phyloP scores from a whole-genome alignment of 2,888 invertebrate genomes.

The Diarsia brunnea region DNA sequence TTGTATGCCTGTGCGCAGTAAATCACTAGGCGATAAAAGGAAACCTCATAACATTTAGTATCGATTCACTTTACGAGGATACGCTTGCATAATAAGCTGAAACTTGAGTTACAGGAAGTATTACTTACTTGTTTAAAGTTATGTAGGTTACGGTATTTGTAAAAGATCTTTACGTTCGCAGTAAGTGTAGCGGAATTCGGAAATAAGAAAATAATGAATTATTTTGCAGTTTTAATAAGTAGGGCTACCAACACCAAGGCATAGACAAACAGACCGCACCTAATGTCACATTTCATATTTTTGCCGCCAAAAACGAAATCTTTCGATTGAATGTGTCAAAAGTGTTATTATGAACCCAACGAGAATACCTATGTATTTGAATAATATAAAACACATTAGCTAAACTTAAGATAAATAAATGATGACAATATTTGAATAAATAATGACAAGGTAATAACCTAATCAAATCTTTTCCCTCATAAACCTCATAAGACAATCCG shows the following conservation, averaged over 20 bases:
- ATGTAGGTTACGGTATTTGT: conserved; percentile 14
- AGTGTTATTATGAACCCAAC: neutral
- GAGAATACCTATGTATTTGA: neutral
- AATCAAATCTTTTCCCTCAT: conserved; percentile 28
- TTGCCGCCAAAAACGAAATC: conserved; percentile 11
- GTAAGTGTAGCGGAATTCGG: conserved; percentile 15
- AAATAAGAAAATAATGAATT: neutral
- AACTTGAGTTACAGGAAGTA: conserved; percentile 26
- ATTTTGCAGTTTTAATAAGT: conserved; percentile 1
- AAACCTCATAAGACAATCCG: conserved; percentile 32
- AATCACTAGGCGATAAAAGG: conserved; percentile 45
- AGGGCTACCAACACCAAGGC: neutral
- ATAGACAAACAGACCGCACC: neutral
- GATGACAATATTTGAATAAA: conserved; percentile 24
- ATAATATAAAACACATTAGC: conserved; percentile 1
- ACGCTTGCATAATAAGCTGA: conserved; percentile 30
- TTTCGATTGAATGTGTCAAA: neutral
- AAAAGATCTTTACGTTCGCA: conserved; percentile 4
- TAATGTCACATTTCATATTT: conserved; percentile 6
- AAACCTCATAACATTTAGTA: conserved; percentile 37
- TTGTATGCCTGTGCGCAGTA: conserved; percentile 12
- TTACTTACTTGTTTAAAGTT: conserved; percentile 18
- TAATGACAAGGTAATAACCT: conserved; percentile 6
- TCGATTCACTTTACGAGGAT: conserved; percentile 30
- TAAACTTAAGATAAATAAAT: neutral